These are phyloP conservation scores for Rosalia funebris DNA, from an alignment of 2,888 invertebrate species.

Conservation along the genomic window DNA sequence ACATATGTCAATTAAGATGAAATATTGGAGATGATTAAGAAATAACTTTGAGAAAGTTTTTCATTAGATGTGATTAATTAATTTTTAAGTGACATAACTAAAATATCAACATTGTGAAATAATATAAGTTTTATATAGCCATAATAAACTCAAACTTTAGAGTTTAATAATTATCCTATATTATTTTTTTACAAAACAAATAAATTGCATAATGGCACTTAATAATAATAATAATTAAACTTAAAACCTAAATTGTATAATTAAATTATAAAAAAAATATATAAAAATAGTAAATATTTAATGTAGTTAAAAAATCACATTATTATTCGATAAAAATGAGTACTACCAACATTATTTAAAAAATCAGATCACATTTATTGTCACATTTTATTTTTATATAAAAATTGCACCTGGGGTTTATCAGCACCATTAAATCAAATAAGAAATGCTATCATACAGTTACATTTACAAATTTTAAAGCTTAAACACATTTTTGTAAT, in stretches of 20 bases:
- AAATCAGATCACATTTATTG: conserved; percentile 45
- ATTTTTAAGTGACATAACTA: too few species aligned
- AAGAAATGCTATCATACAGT: conserved; percentile 41
- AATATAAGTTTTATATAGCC: too few species aligned
- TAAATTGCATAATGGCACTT: conserved; percentile 23
- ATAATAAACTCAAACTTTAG: too few species aligned
- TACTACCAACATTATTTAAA: conserved; percentile 32
- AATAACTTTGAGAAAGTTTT: too few species aligned
- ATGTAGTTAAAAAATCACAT: conserved; percentile 24
- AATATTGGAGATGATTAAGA: too few species aligned
- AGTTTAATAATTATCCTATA: too few species aligned
- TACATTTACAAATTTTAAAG: conserved; percentile 42
- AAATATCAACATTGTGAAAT: too few species aligned
- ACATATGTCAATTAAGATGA: too few species aligned
- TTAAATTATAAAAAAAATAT: conserved; percentile 26
- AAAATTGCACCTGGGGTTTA: conserved; percentile 32
- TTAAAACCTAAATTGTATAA: conserved; percentile 9
- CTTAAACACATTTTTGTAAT: conserved; percentile 43
- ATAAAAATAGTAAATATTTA: conserved; percentile 26
- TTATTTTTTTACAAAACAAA: too few species aligned
- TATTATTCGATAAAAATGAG: conserved; percentile 35
- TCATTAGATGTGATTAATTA: too few species aligned
- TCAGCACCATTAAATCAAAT: conserved; percentile 36
- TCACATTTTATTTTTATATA: conserved; percentile 33
- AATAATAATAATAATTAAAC: conserved; percentile 1